Conservation (phyloP, 2,113 vertebrate species). For the Numida meleagris region DNA sequence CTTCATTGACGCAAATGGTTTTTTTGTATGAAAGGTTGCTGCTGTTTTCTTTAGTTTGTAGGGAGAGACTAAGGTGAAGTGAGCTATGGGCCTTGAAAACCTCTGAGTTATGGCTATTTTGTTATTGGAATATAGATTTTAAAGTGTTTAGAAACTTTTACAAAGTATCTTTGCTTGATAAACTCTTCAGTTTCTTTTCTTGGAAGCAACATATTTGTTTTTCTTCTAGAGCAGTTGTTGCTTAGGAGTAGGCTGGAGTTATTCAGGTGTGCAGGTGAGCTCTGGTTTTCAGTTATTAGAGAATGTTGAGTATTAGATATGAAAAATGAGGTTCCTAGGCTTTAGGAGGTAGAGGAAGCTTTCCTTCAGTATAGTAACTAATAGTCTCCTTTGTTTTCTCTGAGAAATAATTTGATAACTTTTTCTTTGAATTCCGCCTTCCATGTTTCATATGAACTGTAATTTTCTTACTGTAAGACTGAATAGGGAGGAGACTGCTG, state of each 20-base stretch:
- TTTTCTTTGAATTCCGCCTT: background rate
- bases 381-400: background rate
- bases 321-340: background rate
- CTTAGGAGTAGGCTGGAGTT: background rate
- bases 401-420: background rate
- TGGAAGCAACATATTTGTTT: background rate
- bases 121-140: background rate
- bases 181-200: background rate
- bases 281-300: background rate
- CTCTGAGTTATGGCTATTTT: background rate
- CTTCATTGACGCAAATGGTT: background rate
- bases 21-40: background rate
- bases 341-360: background rate
- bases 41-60: background rate
- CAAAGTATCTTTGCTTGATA: background rate
- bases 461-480: background rate
- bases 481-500: accelerated
- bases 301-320: background rate
- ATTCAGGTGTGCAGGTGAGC: background rate
- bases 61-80: accelerated
- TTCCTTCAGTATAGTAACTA: background rate
- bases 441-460: accelerated
- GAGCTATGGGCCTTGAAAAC: background rate
- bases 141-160: background rate
- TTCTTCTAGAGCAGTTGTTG: background rate